Percentiles rank a stretch among this genome's conserved stretches.
Evolutionary conservation across 1,140 invertebrate species (phyloP).

Genomic region (Sycophaga agraensis): DNA sequence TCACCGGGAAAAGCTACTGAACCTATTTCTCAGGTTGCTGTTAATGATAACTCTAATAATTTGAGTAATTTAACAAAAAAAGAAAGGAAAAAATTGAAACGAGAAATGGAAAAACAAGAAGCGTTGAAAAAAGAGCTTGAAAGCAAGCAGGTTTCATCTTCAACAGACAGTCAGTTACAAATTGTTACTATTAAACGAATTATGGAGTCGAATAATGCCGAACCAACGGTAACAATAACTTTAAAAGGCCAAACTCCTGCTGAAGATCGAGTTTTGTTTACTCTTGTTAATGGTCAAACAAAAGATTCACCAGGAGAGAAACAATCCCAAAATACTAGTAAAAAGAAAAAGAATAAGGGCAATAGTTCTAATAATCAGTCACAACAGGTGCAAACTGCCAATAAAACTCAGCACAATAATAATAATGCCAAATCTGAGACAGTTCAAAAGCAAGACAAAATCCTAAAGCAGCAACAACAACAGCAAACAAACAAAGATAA

Average conservation of each 20-base stretch:
- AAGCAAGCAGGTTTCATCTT: conserved; percentile 39
- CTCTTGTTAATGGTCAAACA: conserved; percentile 71
- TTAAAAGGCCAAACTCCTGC: conserved; percentile 73
- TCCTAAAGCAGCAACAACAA: conserved; percentile 32
- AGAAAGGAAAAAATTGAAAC: conserved; percentile 48
- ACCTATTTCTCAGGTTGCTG: background rate
- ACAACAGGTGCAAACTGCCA: conserved; percentile 21
- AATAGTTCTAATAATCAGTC: conserved; percentile 34
- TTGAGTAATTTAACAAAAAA: conserved; percentile 49
- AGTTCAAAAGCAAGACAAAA: conserved; percentile 31
- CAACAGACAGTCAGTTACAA: conserved; percentile 56
- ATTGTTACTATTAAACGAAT: conserved; percentile 76
- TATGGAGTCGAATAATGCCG: conserved; percentile 64
- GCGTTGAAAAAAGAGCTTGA: conserved; percentile 33
- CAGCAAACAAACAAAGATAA: conserved; percentile 40
- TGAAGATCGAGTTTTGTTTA: conserved; percentile 73
- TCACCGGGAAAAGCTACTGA: background rate
- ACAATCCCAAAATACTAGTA: conserved; percentile 42
- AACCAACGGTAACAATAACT: conserved; percentile 75
- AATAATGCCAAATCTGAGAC: conserved; percentile 25
- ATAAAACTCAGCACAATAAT: conserved; percentile 38
- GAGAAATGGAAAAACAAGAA: conserved; percentile 47
- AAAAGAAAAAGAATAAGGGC: conserved; percentile 58
- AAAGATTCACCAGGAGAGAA: conserved; percentile 52
- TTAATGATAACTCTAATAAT: background rate